Conservation (phyloP, 2,113 vertebrate genomes). For the Ciconia maguari region DNA sequence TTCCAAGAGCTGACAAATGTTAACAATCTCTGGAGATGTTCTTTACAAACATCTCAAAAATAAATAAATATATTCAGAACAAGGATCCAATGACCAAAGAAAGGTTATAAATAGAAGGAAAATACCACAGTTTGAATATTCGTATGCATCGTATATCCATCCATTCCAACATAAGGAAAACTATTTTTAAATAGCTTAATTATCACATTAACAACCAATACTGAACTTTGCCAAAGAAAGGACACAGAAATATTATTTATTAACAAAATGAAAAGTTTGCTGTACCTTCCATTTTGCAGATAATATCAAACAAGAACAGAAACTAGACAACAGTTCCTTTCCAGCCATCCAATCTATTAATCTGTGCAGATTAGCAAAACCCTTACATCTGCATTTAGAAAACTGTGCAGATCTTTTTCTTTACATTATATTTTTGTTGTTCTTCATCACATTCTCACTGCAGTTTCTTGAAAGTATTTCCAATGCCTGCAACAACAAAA, state of each 20-base stretch:
- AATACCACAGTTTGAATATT: neutral
- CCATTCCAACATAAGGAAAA: neutral
- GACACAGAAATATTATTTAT: neutral
- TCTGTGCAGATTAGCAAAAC: neutral
- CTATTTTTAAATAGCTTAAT: neutral
- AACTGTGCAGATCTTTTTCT: neutral
- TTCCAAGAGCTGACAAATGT: conserved; percentile 74
- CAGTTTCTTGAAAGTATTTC: neutral
- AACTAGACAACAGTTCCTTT: neutral
- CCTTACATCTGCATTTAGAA: neutral
- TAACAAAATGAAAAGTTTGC: neutral
- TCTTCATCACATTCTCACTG: neutral
- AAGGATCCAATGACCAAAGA: conserved; percentile 57
- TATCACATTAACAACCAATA: neutral
- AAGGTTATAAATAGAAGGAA: conserved; percentile 35
- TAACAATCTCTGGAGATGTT: conserved; percentile 70
- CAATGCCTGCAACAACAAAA: neutral
- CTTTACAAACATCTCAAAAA: conserved; percentile 65
- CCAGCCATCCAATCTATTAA: neutral
- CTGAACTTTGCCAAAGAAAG: neutral
- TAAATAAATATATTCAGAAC: conserved; percentile 67
- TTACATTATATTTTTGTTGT: neutral
- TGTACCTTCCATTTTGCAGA: neutral
- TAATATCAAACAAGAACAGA: neutral
- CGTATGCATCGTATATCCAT: neutral